Conservation (phyloP, 2,113 vertebrate species). For the Neodon shergylaensis region DNA sequence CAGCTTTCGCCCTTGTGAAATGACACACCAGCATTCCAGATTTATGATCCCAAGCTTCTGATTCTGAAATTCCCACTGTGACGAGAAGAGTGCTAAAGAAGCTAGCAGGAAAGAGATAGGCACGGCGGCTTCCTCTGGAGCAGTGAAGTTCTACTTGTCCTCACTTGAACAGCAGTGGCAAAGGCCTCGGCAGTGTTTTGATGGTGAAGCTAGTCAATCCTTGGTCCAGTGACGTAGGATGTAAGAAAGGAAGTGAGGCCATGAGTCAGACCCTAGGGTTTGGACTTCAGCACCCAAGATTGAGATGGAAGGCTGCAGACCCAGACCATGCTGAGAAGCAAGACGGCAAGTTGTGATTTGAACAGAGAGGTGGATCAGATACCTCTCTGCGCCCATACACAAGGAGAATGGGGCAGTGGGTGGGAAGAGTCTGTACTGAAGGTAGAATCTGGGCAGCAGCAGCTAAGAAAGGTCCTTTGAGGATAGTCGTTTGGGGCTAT, state of each 20-base stretch:
- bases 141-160: not conserved
- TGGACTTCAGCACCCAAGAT: not conserved
- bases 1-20: not conserved
- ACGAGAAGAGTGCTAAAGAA: no score
- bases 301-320: not conserved
- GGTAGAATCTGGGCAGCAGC: no score
- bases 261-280: not conserved
- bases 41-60: not conserved
- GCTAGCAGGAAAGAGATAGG: not conserved
- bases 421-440: not conserved
- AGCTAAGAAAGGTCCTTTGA: not conserved
- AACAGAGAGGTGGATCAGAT: no score
- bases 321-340: not conserved
- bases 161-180: not conserved
- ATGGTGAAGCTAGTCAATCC: not conserved
- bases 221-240: not conserved
- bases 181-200: not conserved
- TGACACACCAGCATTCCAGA: not conserved
- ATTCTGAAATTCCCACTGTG: not conserved
- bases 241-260: not conserved
- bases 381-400: no score
- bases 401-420: not conserved
- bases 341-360: not conserved
- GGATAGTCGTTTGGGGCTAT: not conserved
- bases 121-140: not conserved